phyloP scores from a whole-genome alignment of 2,797 vertebrate species.

The Pseudochromis fuscus region DNA sequence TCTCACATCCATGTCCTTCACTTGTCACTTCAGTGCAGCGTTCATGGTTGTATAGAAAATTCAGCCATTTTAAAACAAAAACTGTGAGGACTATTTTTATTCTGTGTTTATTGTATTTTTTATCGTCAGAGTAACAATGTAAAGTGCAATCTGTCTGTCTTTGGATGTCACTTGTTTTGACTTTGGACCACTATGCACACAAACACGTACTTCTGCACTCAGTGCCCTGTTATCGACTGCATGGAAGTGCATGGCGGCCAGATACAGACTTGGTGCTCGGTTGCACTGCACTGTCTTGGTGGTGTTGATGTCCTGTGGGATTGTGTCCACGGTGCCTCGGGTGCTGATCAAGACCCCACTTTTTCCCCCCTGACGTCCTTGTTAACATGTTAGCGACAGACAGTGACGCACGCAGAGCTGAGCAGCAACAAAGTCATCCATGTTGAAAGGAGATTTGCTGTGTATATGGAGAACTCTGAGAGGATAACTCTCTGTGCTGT shows the following conservation, averaged over 20 bases:
- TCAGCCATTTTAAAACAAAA: not conserved
- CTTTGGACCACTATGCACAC: conserved; percentile 36
- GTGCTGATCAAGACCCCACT: conserved; percentile 22
- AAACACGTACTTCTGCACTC: conserved; percentile 18
- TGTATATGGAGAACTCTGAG: conserved; percentile 34
- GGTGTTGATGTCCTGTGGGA: conserved; percentile 24
- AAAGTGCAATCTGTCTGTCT: not conserved
- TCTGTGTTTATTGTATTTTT: conserved; percentile 8
- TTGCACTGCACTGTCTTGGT: conserved; percentile 33
- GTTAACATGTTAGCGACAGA: conserved; percentile 64
- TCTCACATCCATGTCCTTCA: conserved; percentile 67
- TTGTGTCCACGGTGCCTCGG: conserved; percentile 21
- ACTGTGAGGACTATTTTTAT: not conserved
- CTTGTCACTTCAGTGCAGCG: conserved; percentile 53
- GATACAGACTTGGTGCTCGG: conserved; percentile 23
- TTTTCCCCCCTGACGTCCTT: conserved; percentile 51
- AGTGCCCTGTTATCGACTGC: conserved; percentile 17
- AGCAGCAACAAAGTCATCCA: conserved; percentile 59
- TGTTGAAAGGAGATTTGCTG: conserved; percentile 46
- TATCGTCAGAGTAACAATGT: not conserved
- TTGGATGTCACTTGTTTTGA: conserved; percentile 52
- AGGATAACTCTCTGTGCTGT: conserved; percentile 38
- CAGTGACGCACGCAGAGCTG: conserved; percentile 74
- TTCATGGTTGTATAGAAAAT: conserved; percentile 28
- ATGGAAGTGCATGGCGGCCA: conserved; percentile 21